Evolutionary conservation across 2,888 invertebrate species (phyloP), one percentile per base, ranked within the genome.

Genomic region (Trisateles emortualis): DNA sequence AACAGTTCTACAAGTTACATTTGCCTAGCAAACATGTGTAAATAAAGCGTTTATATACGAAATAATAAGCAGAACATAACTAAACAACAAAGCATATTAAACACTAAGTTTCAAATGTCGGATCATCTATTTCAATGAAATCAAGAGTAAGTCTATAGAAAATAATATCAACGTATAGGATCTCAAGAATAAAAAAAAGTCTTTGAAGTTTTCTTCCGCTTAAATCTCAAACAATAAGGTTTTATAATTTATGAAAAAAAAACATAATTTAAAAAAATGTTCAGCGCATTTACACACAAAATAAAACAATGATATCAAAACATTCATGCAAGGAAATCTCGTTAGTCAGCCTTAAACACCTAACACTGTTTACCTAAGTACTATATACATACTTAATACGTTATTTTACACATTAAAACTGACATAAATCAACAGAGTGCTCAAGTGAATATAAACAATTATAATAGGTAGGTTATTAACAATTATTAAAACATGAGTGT

Each of bases 291-390:
- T 56, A n/a, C 56, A 58, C 44, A 62, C 43, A 61, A 62, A 72
- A 66, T 47, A 68, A 74, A 64, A 65, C 59, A 66, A 63, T 46
- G 49, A 65, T 75, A 77, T 76, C 76, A 84, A n/a, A 71, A 88
- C 84, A 88, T 89, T 89, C 91, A 92, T 92, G 92, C 92, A 90
- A 90, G 90, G 87, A 92, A 92, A 92, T 92, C 92, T 92, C 92
- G 92, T 92, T 91, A 90, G 83, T 84, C 83, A 79, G 85, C 83
- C 69, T 70, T 68, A 71, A 69, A 71, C 62, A 72, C 72, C 65
- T 70, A 73, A 68, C 62, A 74, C 66, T 56, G 58, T 66, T 54
- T 51, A 56, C 56, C 69, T 67, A 60, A 14, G 9, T 53, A 56
- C 56, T 47, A 35, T 53, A 48, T 61, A 64, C 52, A 62, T 66